Conservation (phyloP, 2,113 vertebrate genomes). For the Saccopteryx bilineata region DNA sequence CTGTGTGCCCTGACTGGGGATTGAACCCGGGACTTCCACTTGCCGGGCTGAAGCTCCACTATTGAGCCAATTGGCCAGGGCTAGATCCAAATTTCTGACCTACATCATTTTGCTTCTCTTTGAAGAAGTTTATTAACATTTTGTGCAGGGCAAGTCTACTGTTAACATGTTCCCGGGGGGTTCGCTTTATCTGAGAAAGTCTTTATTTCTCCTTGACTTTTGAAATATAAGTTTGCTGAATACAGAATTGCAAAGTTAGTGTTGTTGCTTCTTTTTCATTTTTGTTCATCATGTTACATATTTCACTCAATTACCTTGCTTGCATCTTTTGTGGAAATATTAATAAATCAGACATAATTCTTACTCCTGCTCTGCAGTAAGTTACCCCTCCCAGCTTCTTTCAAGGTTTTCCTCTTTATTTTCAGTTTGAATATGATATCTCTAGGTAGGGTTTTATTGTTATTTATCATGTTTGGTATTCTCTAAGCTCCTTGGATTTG, state of each 20-base stretch:
- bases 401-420: no score
- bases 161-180: neutral
- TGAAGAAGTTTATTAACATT: neutral
- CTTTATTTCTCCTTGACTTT: neutral
- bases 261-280: neutral
- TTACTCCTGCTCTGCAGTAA: neutral
- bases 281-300: neutral
- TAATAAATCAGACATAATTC: no score
- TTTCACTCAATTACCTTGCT: neutral
- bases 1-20: no score
- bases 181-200: no score
- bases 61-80: no score
- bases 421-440: neutral
- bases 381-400: neutral
- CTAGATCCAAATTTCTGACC: neutral
- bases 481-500: neutral
- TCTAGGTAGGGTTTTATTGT: neutral
- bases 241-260: neutral
- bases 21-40: no score
- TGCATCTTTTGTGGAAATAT: neutral
- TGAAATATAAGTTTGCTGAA: neutral
- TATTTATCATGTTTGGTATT: neutral
- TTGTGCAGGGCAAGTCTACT: no score
- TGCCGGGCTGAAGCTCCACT: no score
- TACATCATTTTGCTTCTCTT: neutral